Evolutionary conservation across 2,797 vertebrate species (phyloP).

Genomic region (Amazona finschi): DNA sequence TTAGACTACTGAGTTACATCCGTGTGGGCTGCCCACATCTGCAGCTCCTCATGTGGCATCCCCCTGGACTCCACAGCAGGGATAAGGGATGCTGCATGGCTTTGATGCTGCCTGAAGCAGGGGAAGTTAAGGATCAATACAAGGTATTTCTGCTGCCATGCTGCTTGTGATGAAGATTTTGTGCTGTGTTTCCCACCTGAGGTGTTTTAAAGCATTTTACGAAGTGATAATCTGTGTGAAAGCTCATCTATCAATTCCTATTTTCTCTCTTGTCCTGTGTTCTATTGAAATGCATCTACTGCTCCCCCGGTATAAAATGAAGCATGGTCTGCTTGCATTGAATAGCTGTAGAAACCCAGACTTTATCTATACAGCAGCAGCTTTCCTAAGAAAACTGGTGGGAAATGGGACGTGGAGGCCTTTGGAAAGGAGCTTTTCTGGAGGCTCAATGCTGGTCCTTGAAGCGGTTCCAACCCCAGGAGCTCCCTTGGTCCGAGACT

Average conservation of each 20-base stretch:
- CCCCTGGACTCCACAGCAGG: accelerated
- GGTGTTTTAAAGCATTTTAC: not conserved
- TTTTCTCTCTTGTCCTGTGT: not conserved
- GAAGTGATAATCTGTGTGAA: not conserved
- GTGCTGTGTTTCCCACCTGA: not conserved
- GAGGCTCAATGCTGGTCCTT: accelerated
- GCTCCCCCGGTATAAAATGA: not conserved
- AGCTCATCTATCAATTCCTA: not conserved
- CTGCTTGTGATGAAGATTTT: not conserved
- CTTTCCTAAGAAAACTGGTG: not conserved
- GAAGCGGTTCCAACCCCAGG: not conserved
- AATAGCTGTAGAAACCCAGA: not conserved
- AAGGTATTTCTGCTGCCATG: not conserved
- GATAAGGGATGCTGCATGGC: not conserved
- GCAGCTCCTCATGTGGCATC: accelerated
- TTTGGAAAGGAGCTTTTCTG: not conserved
- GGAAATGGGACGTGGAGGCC: not conserved
- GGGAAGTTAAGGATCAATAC: not conserved
- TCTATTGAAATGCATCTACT: not conserved
- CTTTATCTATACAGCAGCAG: accelerated
- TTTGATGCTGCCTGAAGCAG: not conserved
- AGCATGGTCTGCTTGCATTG: not conserved
- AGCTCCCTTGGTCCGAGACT: not conserved
- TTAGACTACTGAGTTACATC: accelerated
- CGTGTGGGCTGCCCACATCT: accelerated